Percentiles rank a stretch among this genome's conserved stretches.
Conservation (phyloP, 2,888 invertebrate genomes). For the Apocheima hispidaria region DNA sequence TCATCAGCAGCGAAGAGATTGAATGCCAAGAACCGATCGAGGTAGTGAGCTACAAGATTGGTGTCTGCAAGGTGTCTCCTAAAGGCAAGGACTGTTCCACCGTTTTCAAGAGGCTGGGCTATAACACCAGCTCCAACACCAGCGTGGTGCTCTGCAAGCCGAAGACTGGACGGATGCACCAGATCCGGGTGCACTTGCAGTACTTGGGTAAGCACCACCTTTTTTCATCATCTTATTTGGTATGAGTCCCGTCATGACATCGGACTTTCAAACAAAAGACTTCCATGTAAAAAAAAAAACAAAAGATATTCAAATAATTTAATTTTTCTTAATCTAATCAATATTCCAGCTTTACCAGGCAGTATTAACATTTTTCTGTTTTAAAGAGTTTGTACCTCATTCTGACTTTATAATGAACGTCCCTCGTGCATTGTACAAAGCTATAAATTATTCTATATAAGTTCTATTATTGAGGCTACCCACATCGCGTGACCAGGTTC, state of each 20-base stretch:
- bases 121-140: conserved; percentile 94
- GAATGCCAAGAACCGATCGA: conserved; percentile 96
- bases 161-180: conserved; percentile 99
- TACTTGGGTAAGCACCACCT: conserved; percentile 91
- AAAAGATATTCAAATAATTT: too few relatives aligned
- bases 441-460: too few relatives aligned
- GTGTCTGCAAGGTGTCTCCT: conserved; percentile 96
- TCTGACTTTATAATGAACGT: too few relatives aligned
- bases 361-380: too few relatives aligned
- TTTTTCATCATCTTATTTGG: background rate
- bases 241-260: background rate
- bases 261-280: too few relatives aligned
- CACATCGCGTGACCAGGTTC: conserved; percentile 25
- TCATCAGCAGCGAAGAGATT: conserved; percentile 88
- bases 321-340: too few relatives aligned
- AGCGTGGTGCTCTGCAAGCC: conserved; percentile 98
- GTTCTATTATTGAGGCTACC: background rate
- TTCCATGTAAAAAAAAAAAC: too few relatives aligned
- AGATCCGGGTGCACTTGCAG: conserved; percentile 99
- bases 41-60: conserved; percentile 97
- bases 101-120: conserved; percentile 95
- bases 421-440: too few relatives aligned
- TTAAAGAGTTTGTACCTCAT: too few relatives aligned
- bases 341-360: too few relatives aligned
- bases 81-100: conserved; percentile 97